Percentiles rank a stretch among this genome's conserved stretches.
Evolutionary conservation across 1,140 invertebrate genomes (phyloP).

Genomic region (Pseudomyrmex gracilis): DNA sequence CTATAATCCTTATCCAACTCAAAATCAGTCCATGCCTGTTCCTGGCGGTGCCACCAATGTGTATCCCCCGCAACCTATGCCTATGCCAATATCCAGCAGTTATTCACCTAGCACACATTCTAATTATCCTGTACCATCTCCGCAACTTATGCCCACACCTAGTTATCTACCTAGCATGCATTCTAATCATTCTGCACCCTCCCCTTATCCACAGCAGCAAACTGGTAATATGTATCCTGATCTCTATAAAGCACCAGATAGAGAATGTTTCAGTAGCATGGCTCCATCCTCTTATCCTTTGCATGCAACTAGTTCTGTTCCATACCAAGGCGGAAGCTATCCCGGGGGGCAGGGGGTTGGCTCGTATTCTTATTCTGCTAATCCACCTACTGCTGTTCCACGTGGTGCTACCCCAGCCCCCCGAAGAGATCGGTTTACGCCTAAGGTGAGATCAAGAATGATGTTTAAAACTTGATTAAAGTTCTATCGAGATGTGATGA

Average conservation of each 20-base stretch:
- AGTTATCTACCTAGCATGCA: slow-evolving; percentile 16
- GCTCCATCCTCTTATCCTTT: slow-evolving; percentile 57
- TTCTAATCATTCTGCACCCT: slow-evolving; percentile 41
- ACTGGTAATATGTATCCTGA: slow-evolving; percentile 76
- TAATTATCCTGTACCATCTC: slow-evolving; percentile 34
- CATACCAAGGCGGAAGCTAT: slow-evolving; percentile 75
- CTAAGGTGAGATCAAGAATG: slow-evolving; percentile 78
- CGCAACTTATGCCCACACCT: not conserved
- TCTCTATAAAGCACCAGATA: slow-evolving; percentile 60
- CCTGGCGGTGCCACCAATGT: slow-evolving; percentile 20
- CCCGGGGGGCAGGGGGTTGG: slow-evolving; percentile 79
- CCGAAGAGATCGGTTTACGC: slow-evolving; percentile 70
- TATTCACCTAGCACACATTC: slow-evolving; percentile 53
- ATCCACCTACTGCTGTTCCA: slow-evolving; percentile 38
- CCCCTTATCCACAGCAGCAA: slow-evolving; percentile 62
- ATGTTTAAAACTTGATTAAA: slow-evolving; percentile 12
- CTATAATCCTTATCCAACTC: slow-evolving; percentile 64
- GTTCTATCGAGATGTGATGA: slow-evolving; percentile 5
- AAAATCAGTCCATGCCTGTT: slow-evolving; percentile 38
- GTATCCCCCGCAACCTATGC: slow-evolving; percentile 63
- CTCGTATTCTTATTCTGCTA: slow-evolving; percentile 70
- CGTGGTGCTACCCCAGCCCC: slow-evolving; percentile 72
- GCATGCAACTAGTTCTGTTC: slow-evolving; percentile 52
- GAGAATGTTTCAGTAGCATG: slow-evolving; percentile 37
- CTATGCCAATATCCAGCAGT: slow-evolving; percentile 65